Percentiles rank a stretch among this genome's conserved stretches.
These are phyloP conservation scores for Oryzias javanicus DNA, from an alignment of 2,113 vertebrate genomes.

Conservation along the genomic window DNA sequence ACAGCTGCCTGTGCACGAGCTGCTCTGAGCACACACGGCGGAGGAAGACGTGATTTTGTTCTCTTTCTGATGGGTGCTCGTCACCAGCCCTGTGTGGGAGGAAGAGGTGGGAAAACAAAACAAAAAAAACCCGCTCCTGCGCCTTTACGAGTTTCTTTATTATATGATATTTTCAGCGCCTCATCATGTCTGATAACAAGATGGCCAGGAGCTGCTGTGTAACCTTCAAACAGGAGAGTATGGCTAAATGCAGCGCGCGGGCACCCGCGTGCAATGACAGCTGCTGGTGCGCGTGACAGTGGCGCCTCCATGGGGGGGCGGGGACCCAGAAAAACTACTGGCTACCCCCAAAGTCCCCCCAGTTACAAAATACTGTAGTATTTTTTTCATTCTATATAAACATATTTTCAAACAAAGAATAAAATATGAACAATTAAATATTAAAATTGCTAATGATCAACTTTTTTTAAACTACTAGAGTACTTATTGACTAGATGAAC, in stretches of 20 bases:
- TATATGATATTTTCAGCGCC: slow-evolving; percentile 36
- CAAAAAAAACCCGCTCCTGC: neutral
- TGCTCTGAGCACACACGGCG: slow-evolving; percentile 33
- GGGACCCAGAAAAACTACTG: too few relatives aligned
- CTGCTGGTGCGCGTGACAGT: slow-evolving; percentile 56
- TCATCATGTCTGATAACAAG: slow-evolving; percentile 68
- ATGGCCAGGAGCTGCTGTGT: slow-evolving; percentile 65
- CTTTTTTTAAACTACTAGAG: too few relatives aligned
- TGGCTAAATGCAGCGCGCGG: slow-evolving; percentile 48
- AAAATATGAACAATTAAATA: too few relatives aligned
- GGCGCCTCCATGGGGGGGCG: slow-evolving; percentile 8
- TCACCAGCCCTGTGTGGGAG: neutral
- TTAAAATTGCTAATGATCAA: too few relatives aligned
- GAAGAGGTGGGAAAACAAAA: neutral
- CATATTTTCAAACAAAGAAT: too few relatives aligned
- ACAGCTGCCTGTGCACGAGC: slow-evolving; percentile 46
- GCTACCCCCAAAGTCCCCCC: too few relatives aligned
- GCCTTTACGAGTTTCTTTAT: neutral
- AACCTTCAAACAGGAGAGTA: slow-evolving; percentile 54
- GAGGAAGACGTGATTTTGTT: slow-evolving; percentile 14
- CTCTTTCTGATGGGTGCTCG: neutral
- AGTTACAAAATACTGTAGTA: too few relatives aligned
- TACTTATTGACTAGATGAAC: too few relatives aligned
- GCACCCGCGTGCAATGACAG: slow-evolving; percentile 66
- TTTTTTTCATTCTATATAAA: too few relatives aligned